These are phyloP conservation scores for Siderastrea siderea DNA, from an alignment of 92 coral and sea anemone genomes.

Conservation along the genomic window DNA sequence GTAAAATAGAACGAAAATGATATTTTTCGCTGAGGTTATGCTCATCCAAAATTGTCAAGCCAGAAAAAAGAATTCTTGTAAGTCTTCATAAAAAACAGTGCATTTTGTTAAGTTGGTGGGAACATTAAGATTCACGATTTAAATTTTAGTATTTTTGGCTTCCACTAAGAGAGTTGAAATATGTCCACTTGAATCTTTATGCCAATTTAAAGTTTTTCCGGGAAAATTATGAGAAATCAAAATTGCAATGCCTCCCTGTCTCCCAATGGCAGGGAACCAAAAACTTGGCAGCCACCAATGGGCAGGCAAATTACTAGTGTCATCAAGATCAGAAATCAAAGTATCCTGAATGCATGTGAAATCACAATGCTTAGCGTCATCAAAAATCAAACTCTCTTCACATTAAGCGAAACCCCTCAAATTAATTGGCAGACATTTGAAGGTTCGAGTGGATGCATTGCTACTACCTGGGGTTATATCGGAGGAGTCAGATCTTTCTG, in stretches of 20 bases:
- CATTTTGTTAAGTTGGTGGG: no score
- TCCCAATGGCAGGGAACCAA: slow-evolving; percentile 47
- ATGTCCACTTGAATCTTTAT: slow-evolving; percentile 22
- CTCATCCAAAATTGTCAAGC: slow-evolving; percentile 7
- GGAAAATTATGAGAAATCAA: not conserved
- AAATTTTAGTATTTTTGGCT: no score
- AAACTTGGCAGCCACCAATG: slow-evolving; percentile 28
- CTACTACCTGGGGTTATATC: no score
- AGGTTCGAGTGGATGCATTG: not conserved
- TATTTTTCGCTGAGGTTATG: slow-evolving; percentile 47
- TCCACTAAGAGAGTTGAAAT: not conserved
- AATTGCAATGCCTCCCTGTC: slow-evolving; percentile 18
- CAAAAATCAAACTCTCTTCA: not conserved
- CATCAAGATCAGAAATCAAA: not conserved
- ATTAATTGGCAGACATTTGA: not conserved
- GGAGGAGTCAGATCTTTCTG: no score
- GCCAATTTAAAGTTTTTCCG: not conserved
- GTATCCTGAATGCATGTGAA: slow-evolving; percentile 31
- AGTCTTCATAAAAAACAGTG: no score
- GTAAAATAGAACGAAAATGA: not conserved
- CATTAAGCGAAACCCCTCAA: not conserved
- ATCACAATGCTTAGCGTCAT: not conserved
- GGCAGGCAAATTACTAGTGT: not conserved
- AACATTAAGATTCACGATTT: no score
- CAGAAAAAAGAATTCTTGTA: no score